Evolutionary conservation across 2,113 vertebrate genomes (phyloP), one percentile per base, ranked within the genome.

Genomic region (Ovis aries): DNA sequence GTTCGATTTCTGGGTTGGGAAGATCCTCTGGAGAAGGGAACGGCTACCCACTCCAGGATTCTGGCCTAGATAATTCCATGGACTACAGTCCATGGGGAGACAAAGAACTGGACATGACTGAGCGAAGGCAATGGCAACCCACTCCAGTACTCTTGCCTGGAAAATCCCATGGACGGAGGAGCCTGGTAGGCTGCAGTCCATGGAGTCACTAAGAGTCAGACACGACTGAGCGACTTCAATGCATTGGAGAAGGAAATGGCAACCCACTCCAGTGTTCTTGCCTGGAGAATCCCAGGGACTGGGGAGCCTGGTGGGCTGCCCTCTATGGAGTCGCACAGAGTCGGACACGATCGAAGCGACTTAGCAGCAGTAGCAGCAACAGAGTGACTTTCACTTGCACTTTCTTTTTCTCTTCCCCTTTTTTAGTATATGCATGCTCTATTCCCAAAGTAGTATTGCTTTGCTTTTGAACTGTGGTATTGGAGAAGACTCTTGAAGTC

Each of bases 381-480:
- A 9, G 21, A 67, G 64, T 1, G 2, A 71, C 64, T 71, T 71
- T 23, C 2, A 36, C n/a, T 36, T 36, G 19, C 64, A 71, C 64
- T 71, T 71, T 71, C n/a, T 71, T 36, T 71, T 80, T 82, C 14
- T 55, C 17, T 27, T 36, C 33, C 45, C 13, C 3, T 11, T 82
- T 94, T 84, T 86, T 62, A 64, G 33, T 62, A 52, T 67, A 48
- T 23, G 2, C 23, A 33, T 60, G 25, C 40, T 74, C 85, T 86
- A 12, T 89, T 96, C 74, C 50, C 60, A 59, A 71, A 57, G n/a
- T 78, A 7, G 17, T 95, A 95, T 5, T 57, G n/a, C 67, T 90
- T 74, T 83, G 91, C 43, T 88, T 71, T 71, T 71, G 64, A 71
- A 36, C 19, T 23, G n/a, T 71, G 64, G 19, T 71, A 5, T 36